Base-by-base conservation (phyloP, 2,888 invertebrate species). In the Hyposoter didymator region DNA sequence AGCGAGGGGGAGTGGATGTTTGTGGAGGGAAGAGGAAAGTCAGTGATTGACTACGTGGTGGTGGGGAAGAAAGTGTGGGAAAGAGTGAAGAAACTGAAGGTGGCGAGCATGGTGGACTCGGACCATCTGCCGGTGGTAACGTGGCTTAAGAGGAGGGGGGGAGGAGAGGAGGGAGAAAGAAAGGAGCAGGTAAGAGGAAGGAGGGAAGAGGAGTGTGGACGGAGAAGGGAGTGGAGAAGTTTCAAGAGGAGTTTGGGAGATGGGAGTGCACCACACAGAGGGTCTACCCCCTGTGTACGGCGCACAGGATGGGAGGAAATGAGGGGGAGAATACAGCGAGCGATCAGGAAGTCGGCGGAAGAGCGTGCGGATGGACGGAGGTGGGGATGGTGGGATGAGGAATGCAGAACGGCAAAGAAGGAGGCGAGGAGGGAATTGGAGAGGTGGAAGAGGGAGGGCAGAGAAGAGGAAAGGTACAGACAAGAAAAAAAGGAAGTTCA, bases 1-100 rank as follows among this genome's bases (percentile, higher is more conserved):
- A 47, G 47, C 0, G 47, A 47, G 47, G 47, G 10, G 47, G 47
- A 35, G 35, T 35, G 22, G 6, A 67, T 72, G 6, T 67, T 49
- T n/a, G 59, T 47, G 55, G 78, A 35, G 69, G 55, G 14, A 69
- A 73, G 45, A 70, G 81, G 8, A 59, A 28, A 1, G 70, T 45
- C 83, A 17, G 81, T 87, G 10, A 87, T 87, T 14, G 82, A 85
- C 5, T 87, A 88, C n/a, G 52, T 78, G n/a, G 0, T 86, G 22
- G 70, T 35, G 8, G 84, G 78, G 10, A 76, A 55, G 19, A 19
- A 19, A 3, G 45, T 64, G 14, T 17, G 67, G 59, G 79, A 78
- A 4, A 55, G 55, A 22, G 32, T 87, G 59, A 14, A 1, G 14
- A 45, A 14, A 2, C 0, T 45, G 45, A 12, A 45, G 12, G 45